Evolutionary conservation across 2,113 vertebrate species (phyloP), one percentile per base, ranked within the genome.

Genomic region (Holacanthus passer): DNA sequence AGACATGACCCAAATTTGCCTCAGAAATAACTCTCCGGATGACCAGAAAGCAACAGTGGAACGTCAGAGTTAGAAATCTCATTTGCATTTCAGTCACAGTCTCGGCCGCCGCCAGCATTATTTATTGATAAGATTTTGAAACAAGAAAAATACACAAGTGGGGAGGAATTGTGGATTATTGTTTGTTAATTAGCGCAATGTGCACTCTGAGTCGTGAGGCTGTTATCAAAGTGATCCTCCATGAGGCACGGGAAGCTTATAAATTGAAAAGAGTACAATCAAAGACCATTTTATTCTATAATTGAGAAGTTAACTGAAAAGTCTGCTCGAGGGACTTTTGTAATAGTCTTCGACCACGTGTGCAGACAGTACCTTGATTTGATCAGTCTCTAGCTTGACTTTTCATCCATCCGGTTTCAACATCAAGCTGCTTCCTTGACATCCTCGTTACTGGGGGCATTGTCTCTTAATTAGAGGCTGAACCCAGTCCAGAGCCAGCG

Each of bases 1-100:
- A 88, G 89, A 89, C 84, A 83, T 95, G 95, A 95, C 95, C 94
- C 86, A 95, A 90, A 94, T 95, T 90, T 92, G 81, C 63, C 87
- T 87, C 82, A 87, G 86, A 94, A 94, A 93, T 90, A 95, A 92
- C 89, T 92, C 75, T 73, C 82, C 83, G 69, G 74, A 88, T 93
- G 89, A 93, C 87, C 85, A 91, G 67, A 89, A 92, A 88, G 72
- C 83, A 58, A 80, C 71, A 45, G 74, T 35, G 69, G 80, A 82
- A 76, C 79, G 79, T 73, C 71, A 63, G 84, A 89, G 66, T 66
- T 60, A n/a, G 83, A 91, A 85, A 93, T 92, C 88, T 83, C 59
- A 89, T 95, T 93, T 92, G 68, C 83, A 91, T 90, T 88, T 83
- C 85, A 91, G 89, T 92, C 91, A 88, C 92, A 89, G 53, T 64